These are phyloP conservation scores for Apostichopus japonicus DNA, from an alignment of 35 echinoderm and acorn worm genomes.

Conservation along the genomic window DNA sequence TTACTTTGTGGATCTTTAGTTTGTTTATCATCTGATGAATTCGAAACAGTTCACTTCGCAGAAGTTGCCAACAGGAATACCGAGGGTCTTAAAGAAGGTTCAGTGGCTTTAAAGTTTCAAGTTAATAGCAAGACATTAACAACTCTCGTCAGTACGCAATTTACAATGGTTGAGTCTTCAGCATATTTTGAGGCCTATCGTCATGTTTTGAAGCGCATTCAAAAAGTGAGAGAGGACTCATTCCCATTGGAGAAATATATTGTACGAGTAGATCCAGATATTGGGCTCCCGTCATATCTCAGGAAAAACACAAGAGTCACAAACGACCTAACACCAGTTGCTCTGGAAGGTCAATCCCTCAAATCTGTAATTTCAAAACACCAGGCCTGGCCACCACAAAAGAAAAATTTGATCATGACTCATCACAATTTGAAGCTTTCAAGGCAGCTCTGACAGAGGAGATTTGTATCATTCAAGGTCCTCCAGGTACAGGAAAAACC, in stretches of 20 bases:
- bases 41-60: conserved; percentile 81
- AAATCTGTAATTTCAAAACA: neutral
- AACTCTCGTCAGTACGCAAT: conserved; percentile 11
- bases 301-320: conserved; percentile 2
- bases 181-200: conserved; percentile 81
- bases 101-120: conserved; percentile 67
- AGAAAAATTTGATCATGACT: conserved; percentile 59
- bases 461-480: conserved; percentile 86
- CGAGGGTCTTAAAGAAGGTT: conserved; percentile 70
- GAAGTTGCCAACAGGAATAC: conserved; percentile 71
- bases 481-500: conserved; percentile 72
- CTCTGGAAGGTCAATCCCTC: neutral
- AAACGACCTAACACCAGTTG: conserved; percentile 58
- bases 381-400: conserved; percentile 60
- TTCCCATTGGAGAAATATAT: conserved; percentile 68
- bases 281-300: conserved; percentile 30
- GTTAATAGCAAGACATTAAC: neutral
- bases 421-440: conserved; percentile 75
- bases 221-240: conserved; percentile 26
- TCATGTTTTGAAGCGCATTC: conserved; percentile 65
- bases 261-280: conserved; percentile 11
- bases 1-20: conserved; percentile 82
- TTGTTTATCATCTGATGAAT: conserved; percentile 83
- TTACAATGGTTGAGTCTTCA: conserved; percentile 73
- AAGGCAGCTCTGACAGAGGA: conserved; percentile 77